A percentile compares a stretch with the other conserved stretches of the same genome.
Evolutionary conservation across 2,888 invertebrate genomes (phyloP).

Genomic region (Villa cingulata): DNA sequence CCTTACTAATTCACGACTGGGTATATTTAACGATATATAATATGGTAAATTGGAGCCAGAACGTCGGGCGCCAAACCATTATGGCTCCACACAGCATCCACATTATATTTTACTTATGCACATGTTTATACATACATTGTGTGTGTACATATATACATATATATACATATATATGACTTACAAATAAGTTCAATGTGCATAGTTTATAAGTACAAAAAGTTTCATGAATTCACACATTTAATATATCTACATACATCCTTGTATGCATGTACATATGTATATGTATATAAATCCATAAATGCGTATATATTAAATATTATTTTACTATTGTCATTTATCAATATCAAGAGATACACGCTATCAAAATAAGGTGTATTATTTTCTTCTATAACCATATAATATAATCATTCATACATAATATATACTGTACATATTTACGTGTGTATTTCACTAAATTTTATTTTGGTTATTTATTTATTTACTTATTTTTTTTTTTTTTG

Average conservation of each 20-base stretch:
- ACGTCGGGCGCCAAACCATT: not conserved
- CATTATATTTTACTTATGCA: not conserved
- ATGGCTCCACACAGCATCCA: not conserved
- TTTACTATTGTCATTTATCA: too few species aligned
- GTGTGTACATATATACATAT: not conserved
- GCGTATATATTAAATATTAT: not conserved
- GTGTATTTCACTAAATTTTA: too few species aligned
- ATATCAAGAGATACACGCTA: too few species aligned
- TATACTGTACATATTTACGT: too few species aligned
- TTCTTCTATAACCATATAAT: too few species aligned
- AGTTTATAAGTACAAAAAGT: not conserved
- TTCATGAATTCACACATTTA: not conserved
- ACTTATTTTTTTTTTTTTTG: too few species aligned
- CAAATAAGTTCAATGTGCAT: not conserved
- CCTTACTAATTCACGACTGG: too few species aligned
- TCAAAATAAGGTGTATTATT: too few species aligned
- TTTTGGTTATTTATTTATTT: too few species aligned
- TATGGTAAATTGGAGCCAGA: not conserved
- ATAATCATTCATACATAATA: too few species aligned
- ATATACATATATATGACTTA: not conserved
- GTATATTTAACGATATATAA: not conserved
- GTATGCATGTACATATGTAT: not conserved
- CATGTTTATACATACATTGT: not conserved
- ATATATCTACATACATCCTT: not conserved
- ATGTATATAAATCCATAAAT: not conserved